Percentiles rank a stretch among this genome's conserved stretches.
phyloP scores from a whole-genome alignment of 2,797 vertebrate species.

The Echeneis naucrates region DNA sequence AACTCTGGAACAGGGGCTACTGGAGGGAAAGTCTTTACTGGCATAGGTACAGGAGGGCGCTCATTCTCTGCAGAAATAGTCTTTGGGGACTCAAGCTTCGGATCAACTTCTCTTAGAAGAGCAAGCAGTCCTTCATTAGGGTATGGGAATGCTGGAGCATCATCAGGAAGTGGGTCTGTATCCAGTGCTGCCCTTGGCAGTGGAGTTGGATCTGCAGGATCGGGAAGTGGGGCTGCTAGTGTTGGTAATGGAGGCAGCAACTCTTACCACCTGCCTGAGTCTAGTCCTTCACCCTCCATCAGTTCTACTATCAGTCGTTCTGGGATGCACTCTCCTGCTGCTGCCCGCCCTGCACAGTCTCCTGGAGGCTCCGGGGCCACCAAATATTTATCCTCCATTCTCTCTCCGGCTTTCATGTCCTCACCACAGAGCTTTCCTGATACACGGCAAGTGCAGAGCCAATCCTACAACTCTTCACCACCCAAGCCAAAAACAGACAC shows the following conservation, averaged over 20 bases:
- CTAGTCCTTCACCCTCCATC: slow-evolving; percentile 87
- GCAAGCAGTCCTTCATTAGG: slow-evolving; percentile 88
- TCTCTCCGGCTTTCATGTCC: slow-evolving; percentile 89
- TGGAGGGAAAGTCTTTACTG: slow-evolving; percentile 71
- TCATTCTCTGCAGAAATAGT: slow-evolving; percentile 83
- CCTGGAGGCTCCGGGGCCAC: slow-evolving; percentile 79
- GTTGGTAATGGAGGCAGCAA: slow-evolving; percentile 69
- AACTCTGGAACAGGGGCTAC: slow-evolving; percentile 73
- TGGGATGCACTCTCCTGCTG: slow-evolving; percentile 88
- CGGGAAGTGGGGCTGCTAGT: slow-evolving; percentile 62
- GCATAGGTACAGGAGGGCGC: slow-evolving; percentile 73
- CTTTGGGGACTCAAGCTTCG: slow-evolving; percentile 81
- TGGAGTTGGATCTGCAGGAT: slow-evolving; percentile 67
- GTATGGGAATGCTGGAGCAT: slow-evolving; percentile 78
- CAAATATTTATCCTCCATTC: slow-evolving; percentile 89
- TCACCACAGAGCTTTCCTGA: slow-evolving; percentile 85
- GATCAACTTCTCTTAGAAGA: slow-evolving; percentile 78
- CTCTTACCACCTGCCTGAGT: slow-evolving; percentile 83
- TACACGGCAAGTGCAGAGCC: slow-evolving; percentile 70
- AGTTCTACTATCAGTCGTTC: slow-evolving; percentile 85
- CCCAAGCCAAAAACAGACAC: slow-evolving; percentile 82
- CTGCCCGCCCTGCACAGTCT: slow-evolving; percentile 81
- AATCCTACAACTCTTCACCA: slow-evolving; percentile 83
- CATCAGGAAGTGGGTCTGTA: slow-evolving; percentile 67
- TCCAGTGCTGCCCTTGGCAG: slow-evolving; percentile 57